phyloP scores from a whole-genome alignment of 2,113 vertebrate species.

The Gnathonemus longibarbis region DNA sequence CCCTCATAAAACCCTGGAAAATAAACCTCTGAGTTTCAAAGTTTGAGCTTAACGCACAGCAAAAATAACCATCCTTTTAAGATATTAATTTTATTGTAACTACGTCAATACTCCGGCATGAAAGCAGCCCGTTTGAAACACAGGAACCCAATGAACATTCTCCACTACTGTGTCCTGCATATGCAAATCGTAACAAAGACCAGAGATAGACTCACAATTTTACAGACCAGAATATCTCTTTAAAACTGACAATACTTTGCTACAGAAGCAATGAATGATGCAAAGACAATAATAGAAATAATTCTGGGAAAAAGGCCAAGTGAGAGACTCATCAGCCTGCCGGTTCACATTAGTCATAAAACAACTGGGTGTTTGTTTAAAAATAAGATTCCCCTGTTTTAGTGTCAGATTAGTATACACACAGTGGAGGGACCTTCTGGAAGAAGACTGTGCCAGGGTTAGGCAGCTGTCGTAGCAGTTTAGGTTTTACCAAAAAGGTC shows the following conservation, averaged over 20 bases:
- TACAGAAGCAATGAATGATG: neutral
- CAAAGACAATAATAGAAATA: neutral
- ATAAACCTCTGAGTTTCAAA: neutral
- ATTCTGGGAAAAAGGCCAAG: neutral
- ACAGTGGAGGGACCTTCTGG: neutral
- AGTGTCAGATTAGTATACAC: neutral
- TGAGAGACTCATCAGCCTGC: neutral
- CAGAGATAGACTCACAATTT: neutral
- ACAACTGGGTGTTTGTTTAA: neutral
- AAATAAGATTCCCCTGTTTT: neutral
- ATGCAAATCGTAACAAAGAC: neutral
- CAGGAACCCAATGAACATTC: neutral
- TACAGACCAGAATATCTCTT: neutral
- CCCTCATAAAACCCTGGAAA: neutral
- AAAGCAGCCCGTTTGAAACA: neutral
- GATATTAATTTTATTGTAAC: neutral
- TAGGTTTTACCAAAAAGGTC: conserved; percentile 3
- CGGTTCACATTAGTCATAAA: neutral
- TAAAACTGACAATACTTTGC: neutral
- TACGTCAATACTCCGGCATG: neutral
- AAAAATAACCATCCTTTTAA: neutral
- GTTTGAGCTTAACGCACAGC: neutral
- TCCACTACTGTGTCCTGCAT: neutral
- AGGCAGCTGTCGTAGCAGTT: neutral
- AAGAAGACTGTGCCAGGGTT: neutral